Evolutionary conservation across 2,888 invertebrate species (phyloP), one percentile per base, ranked within the genome.

Genomic region (Drosophila anceps): DNA sequence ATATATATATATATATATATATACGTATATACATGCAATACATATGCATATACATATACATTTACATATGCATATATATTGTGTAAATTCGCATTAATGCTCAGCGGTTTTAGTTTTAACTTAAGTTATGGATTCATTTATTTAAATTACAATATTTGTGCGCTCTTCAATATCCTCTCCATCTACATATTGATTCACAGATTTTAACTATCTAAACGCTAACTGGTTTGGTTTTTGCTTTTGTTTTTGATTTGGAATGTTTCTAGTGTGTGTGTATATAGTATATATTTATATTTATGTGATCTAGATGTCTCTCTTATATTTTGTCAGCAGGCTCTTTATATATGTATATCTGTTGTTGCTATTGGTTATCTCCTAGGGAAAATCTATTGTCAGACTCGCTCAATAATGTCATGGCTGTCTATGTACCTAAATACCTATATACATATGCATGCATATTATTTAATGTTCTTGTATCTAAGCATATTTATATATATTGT

Each of bases 111-210:
- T 66, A 55, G 41, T 46, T 59, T 71, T 73, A 55, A 66, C 82
- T 82, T 84, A 84, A 67, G 62, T 74, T 82, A 84, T 82, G 84
- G 82, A 82, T 84, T 82, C 37, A 18, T 58, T 44, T 37, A 18
- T 66, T 63, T 71, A 66, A 79, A 83, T 76, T 81, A 81, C 81
- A 79, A 60, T 82, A 79, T 74, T 84, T 84, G 83, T 84, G 83
- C 83, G 83, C 82, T 82, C 73, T 81, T 84, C 53, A 66, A 71
- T 81, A 79, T 79, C 57, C 71, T 50, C 61, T 71, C 59, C 54
- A 65, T 69, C 50, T 60, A 67, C 68, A 64, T 65, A 64, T 72
- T 64, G 67, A 44, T 63, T 69, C 33, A 75, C 63, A 63, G 77
- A 77, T 71, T 71, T 69, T 3, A 70, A 67, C 74, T 86, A 82